These are phyloP conservation scores for Apantesis nais DNA, from an alignment of 2,888 invertebrate genomes.

Conservation along the genomic window DNA sequence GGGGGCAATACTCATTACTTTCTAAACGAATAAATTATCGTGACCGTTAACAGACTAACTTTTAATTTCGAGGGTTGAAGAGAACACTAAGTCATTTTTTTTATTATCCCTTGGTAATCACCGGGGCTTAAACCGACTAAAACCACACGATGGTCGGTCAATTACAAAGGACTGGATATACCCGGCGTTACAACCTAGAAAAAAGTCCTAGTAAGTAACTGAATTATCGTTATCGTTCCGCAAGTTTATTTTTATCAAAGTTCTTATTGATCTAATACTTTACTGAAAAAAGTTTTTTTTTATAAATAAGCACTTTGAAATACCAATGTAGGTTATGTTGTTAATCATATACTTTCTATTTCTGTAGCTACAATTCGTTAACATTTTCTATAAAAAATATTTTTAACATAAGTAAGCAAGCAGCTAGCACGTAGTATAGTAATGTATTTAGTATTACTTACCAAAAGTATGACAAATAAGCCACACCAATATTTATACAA, in stretches of 20 bases:
- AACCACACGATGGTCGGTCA: no score
- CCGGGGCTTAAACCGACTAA: not conserved
- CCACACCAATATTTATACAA: constrained; percentile 10
- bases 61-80: not conserved
- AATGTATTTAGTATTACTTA: constrained; percentile 5
- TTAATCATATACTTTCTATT: not conserved
- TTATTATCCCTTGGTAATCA: not conserved
- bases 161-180: no score
- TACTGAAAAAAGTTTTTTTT: not conserved
- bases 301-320: not conserved
- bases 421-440: not conserved
- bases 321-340: not conserved
- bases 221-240: no score
- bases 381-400: not conserved
- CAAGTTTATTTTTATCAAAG: not conserved
- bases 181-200: not conserved
- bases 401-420: not conserved
- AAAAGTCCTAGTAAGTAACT: not conserved
- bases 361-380: not conserved
- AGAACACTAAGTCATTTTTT: no score
- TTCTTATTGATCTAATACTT: not conserved
- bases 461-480: constrained; percentile 4
- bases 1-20: no score
- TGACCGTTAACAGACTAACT: not conserved
- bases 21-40: no score